Base-by-base conservation (phyloP, 2,888 invertebrate genomes). In the Andrena chrysosceles region DNA sequence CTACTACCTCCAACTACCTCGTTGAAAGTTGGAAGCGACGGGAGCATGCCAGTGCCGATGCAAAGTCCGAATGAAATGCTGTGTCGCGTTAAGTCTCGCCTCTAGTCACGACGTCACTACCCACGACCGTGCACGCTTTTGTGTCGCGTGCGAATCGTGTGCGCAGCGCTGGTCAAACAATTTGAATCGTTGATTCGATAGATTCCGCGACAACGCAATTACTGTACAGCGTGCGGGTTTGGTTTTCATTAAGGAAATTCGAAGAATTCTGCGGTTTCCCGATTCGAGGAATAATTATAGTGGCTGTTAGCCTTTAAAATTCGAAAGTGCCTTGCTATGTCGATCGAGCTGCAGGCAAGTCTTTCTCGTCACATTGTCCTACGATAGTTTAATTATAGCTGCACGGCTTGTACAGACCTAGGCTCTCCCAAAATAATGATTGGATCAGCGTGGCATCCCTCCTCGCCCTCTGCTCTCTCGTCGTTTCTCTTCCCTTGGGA, bases 341-440 rank as follows among this genome's bases (percentile, higher is more conserved):
- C 84, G 87, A 87, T 77, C 77, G 81, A 71, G 71, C 74, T 77
- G 84, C 88, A 87, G 88, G 88, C 88, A 87, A 88, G 87, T 88
- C 86, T 81, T 77, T 85, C 87, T 82, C 86, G 86, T 88, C 85
- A 87, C 87, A 89, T 90, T 88, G 89, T 87, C 86, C 89, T 88
- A 90, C 89, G 86, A 89, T 85, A 86, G 93, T 91, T 93, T 93
- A 93, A 93, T 92, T 91, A 93, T 93, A 93, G 92, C 90, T 87
- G 76, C 87, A 86, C 86, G 86, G 87, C 84, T 88, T 89, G 89
- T 88, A 89, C 90, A 89, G 89, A 86, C 89, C 89, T 90, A 90
- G 89, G 90, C 91, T 91, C 87, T 91, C 92, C 92, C 86, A 92
- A 93, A 93, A 93, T 93, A 93, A 93, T 93, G 92, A 93, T 93